Evolutionary conservation across 1,140 invertebrate genomes (phyloP).

Genomic region (Bombus difficillimus): DNA sequence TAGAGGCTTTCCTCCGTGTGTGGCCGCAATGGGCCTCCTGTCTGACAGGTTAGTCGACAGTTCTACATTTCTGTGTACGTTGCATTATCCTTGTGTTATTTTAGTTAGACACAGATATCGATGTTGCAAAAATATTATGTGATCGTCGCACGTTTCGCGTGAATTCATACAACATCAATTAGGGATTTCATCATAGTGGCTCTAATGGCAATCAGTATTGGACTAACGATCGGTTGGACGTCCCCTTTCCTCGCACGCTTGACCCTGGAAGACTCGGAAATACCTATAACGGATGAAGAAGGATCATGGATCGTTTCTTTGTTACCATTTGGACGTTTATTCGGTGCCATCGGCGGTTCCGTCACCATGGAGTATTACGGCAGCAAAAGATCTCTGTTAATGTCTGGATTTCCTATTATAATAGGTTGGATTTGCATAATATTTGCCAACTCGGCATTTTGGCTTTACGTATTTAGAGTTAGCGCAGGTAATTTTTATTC

Average conservation of each 20-base stretch:
- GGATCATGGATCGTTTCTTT: constrained; percentile 86
- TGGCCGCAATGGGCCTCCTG: constrained; percentile 26
- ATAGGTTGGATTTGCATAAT: constrained; percentile 86
- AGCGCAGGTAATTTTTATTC: constrained; percentile 81
- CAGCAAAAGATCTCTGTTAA: constrained; percentile 85
- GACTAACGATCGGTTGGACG: constrained; percentile 82
- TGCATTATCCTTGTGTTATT: background rate
- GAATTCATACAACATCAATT: background rate
- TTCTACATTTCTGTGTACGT: no score
- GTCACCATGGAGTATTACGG: constrained; percentile 83
- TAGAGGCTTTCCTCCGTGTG: background rate
- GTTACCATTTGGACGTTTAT: constrained; percentile 80
- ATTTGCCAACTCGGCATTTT: constrained; percentile 80
- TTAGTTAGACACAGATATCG: background rate
- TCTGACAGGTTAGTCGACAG: background rate
- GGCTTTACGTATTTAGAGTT: constrained; percentile 83
- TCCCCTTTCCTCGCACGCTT: constrained; percentile 84
- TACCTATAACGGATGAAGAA: constrained; percentile 84
- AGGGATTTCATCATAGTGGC: constrained; percentile 69
- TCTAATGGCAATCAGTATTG: constrained; percentile 73
- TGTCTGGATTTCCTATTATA: constrained; percentile 85
- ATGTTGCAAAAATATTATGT: background rate
- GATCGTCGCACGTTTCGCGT: background rate
- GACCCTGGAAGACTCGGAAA: constrained; percentile 77
- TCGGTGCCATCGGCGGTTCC: constrained; percentile 76